Conservation (phyloP, 2,113 vertebrate genomes). For the Sinocyclocheilus anshuiensis region DNA sequence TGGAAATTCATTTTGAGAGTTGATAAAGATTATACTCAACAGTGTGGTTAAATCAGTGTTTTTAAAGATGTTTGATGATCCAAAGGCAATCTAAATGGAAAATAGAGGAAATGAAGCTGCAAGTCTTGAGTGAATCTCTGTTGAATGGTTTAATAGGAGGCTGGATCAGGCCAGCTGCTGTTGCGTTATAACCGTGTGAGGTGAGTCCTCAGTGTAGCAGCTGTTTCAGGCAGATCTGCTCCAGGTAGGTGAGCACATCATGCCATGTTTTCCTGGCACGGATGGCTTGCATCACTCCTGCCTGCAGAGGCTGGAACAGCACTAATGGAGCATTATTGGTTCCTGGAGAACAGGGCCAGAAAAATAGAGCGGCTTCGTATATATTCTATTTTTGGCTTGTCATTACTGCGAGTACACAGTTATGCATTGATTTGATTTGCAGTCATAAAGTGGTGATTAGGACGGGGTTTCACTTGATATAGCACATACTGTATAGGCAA, state of each 20-base stretch:
- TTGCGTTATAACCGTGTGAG: slow-evolving; percentile 29
- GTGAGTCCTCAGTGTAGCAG: slow-evolving; percentile 32
- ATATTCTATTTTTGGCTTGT: neutral
- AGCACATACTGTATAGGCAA: neutral
- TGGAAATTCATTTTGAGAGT: neutral
- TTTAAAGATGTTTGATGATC: neutral
- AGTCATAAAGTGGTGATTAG: neutral
- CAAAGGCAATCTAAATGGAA: neutral
- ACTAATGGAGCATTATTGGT: slow-evolving; percentile 10
- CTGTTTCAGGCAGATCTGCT: slow-evolving; percentile 34
- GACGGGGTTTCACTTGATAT: neutral
- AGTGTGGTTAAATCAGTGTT: neutral
- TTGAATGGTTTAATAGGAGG: slow-evolving; percentile 26
- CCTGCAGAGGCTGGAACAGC: neutral
- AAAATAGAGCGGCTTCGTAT: neutral
- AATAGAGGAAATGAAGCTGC: neutral
- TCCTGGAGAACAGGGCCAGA: neutral
- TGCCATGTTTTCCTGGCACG: slow-evolving; percentile 39
- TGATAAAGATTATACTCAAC: neutral
- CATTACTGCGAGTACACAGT: neutral
- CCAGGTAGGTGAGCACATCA: slow-evolving; percentile 36
- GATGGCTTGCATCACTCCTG: slow-evolving; percentile 26
- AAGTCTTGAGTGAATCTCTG: neutral
- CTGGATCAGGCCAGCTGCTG: slow-evolving; percentile 22
- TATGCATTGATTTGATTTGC: slow-evolving; percentile 17